phyloP scores from a whole-genome alignment of 2,888 invertebrate species.

The Baccha elongata region DNA sequence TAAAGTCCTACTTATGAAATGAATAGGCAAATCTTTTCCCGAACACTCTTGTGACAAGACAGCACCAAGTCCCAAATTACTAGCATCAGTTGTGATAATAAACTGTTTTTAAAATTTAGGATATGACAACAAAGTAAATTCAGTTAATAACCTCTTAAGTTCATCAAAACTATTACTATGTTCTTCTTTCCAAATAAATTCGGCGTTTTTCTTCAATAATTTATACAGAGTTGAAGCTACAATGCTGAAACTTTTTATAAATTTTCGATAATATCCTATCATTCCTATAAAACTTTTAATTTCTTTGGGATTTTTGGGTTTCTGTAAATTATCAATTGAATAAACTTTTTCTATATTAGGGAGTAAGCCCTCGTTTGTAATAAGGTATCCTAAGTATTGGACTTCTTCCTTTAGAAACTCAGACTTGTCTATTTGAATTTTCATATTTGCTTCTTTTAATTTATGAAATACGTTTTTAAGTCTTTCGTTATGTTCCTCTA shows the following conservation, averaged over 20 bases:
- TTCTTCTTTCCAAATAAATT: conserved; percentile 17
- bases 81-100: conserved; percentile 39
- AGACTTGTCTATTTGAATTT: conserved; percentile 28
- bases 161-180: conserved; percentile 39
- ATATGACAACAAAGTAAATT: conserved; percentile 19
- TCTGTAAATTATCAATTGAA: neutral
- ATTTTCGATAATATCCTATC: conserved; percentile 45
- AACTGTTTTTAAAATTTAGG: conserved; percentile 20
- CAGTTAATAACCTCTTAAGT: conserved; percentile 44
- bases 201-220: neutral
- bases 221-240: conserved; percentile 54
- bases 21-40: conserved; percentile 21
- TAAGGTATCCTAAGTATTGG: conserved; percentile 9
- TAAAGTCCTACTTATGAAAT: conserved; percentile 39
- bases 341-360: conserved; percentile 3
- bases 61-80: conserved; percentile 5
- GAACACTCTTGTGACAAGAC: conserved; percentile 1
- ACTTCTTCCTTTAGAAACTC: conserved; percentile 20
- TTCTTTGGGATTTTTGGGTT: conserved; percentile 3
- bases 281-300: conserved; percentile 26
- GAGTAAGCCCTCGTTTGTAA: conserved; percentile 19
- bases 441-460: conserved; percentile 14
- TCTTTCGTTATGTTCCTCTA: conserved; percentile 13
- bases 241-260: conserved; percentile 37
- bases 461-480: conserved; percentile 28